These are phyloP conservation scores for Nannoperca obscura DNA, from an alignment of 2,797 vertebrate species.

Conservation along the genomic window DNA sequence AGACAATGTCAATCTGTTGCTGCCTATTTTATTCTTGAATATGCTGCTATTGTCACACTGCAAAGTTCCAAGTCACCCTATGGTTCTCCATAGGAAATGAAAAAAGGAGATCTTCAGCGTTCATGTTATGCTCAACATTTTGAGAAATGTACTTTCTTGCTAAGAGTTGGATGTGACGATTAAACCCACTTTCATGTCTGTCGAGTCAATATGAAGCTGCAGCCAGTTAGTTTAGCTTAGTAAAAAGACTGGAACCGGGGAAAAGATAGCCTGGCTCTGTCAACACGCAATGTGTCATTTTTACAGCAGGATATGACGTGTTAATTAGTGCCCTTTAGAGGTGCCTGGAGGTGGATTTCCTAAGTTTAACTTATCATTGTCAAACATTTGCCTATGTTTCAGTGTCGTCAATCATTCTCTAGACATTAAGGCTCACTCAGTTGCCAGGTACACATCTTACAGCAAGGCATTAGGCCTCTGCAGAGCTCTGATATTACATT, in stretches of 20 bases:
- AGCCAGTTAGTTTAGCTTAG: neutral
- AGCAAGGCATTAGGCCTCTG: neutral
- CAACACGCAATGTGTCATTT: neutral
- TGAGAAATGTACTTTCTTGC: neutral
- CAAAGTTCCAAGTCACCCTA: neutral
- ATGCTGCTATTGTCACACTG: no score
- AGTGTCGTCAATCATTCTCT: neutral
- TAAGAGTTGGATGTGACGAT: neutral
- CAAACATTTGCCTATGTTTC: neutral
- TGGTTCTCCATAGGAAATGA: neutral
- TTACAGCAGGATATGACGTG: neutral
- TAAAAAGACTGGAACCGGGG: neutral
- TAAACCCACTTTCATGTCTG: neutral
- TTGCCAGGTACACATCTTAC: neutral
- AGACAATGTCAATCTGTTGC: neutral
- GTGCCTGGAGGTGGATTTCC: neutral
- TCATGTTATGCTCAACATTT: neutral
- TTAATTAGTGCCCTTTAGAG: neutral
- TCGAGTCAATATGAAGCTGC: neutral
- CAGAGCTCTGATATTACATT: slow-evolving; percentile 5
- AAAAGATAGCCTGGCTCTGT: neutral
- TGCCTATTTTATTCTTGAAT: neutral
- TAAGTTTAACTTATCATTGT: neutral
- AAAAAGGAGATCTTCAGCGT: neutral
- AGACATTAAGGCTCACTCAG: neutral